These are phyloP conservation scores for Myotis lucifugus DNA, from an alignment of 2,113 vertebrate genomes.

Conservation along the genomic window DNA sequence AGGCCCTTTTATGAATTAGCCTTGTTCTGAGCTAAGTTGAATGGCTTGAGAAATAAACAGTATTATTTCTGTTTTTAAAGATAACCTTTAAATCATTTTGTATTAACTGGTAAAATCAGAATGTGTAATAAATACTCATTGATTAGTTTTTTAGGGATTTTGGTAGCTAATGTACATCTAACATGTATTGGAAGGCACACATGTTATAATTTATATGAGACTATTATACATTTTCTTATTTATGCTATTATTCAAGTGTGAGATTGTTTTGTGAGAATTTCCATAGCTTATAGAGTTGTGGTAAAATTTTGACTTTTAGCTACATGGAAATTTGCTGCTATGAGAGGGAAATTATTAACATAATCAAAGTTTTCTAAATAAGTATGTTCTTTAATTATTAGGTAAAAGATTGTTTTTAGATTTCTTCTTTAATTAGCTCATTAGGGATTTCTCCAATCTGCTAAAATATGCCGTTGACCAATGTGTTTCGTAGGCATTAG, in stretches of 20 bases:
- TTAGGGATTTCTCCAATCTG: not conserved
- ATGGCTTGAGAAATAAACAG: not conserved
- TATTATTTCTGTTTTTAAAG: constrained; percentile 28
- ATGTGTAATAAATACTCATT: not conserved
- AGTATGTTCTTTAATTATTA: not conserved
- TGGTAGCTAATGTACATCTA: constrained; percentile 2
- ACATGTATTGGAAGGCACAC: not conserved
- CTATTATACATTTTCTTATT: not conserved
- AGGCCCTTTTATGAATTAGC: not conserved
- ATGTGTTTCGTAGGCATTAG: not conserved
- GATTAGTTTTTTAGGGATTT: constrained; percentile 11
- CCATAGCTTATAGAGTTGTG: not conserved
- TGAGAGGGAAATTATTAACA: constrained; percentile 17
- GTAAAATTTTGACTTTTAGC: constrained; percentile 23
- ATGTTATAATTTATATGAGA: not conserved
- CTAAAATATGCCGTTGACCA: constrained; percentile 3
- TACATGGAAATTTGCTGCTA: constrained; percentile 4
- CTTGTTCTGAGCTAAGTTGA: constrained; percentile 12
- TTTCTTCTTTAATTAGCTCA: constrained; percentile 28
- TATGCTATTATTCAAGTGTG: not conserved
- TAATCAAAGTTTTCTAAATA: not conserved
- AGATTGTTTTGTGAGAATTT: constrained; percentile 33
- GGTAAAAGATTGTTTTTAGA: constrained; percentile 31
- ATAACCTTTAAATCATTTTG: not conserved
- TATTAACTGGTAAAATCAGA: not conserved